phyloP scores from a whole-genome alignment of 2,113 vertebrate species.

The Saccopteryx bilineata region DNA sequence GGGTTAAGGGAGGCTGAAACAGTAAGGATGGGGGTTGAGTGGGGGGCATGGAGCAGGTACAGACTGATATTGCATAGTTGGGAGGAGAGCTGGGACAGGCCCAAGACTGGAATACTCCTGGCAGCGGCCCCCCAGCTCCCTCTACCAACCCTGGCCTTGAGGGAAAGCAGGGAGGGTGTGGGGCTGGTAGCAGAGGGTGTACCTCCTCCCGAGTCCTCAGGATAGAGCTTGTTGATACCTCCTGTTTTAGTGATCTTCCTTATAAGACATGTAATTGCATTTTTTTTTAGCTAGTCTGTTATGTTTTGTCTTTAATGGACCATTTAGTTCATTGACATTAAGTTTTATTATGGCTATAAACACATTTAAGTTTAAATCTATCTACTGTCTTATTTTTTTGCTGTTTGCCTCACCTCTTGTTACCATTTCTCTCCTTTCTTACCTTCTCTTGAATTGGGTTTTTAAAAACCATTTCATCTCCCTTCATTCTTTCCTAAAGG shows the following conservation, averaged over 20 bases:
- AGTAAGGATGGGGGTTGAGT: neutral
- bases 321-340: neutral
- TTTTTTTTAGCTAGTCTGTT: neutral
- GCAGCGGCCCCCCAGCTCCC: neutral
- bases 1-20: neutral
- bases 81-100: neutral
- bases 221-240: neutral
- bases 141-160: neutral
- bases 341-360: neutral
- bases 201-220: neutral
- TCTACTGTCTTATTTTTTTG: neutral
- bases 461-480: neutral
- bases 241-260: neutral
- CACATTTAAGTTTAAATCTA: neutral
- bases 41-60: neutral
- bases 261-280: no score
- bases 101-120: neutral
- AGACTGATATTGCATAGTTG: neutral
- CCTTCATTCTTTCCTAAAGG: slow-evolving; percentile 82
- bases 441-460: neutral
- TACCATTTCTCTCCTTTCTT: neutral
- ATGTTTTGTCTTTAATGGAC: neutral
- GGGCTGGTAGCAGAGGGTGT: neutral
- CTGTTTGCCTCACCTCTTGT: neutral
- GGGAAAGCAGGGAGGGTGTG: neutral